phyloP scores from a whole-genome alignment of 2,888 invertebrate genomes.

The Malthinus flaveolus region DNA sequence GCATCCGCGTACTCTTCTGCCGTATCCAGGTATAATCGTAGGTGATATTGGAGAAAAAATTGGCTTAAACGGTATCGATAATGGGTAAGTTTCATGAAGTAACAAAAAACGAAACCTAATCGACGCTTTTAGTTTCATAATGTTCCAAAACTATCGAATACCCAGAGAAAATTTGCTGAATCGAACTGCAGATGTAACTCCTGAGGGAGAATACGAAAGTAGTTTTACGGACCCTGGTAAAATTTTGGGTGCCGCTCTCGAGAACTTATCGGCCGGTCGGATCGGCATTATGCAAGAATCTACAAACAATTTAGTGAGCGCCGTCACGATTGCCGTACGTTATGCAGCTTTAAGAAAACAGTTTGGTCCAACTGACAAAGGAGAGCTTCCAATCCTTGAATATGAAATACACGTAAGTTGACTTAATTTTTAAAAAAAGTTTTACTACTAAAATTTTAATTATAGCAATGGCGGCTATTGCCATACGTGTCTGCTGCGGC shows the following conservation, averaged over 20 bases:
- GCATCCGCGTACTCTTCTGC: conserved; percentile 72
- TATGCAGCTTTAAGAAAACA: conserved; percentile 81
- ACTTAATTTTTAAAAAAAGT: conserved; percentile 15
- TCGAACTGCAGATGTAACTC: conserved; percentile 85
- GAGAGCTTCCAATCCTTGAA: conserved; percentile 78
- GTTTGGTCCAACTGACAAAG: conserved; percentile 61
- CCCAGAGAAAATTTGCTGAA: conserved; percentile 84
- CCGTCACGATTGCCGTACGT: conserved; percentile 74
- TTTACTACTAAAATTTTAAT: conserved; percentile 32
- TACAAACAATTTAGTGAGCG: conserved; percentile 70
- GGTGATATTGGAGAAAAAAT: conserved; percentile 94
- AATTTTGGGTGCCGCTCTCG: conserved; percentile 82
- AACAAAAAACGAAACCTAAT: not conserved
- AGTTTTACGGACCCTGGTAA: conserved; percentile 88
- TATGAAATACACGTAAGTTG: conserved; percentile 75
- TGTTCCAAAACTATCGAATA: conserved; percentile 86
- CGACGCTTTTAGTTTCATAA: conserved; percentile 65
- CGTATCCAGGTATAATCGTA: conserved; percentile 82
- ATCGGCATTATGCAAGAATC: conserved; percentile 73
- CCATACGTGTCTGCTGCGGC: conserved; percentile 74
- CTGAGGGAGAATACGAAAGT: conserved; percentile 85
- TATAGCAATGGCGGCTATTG: conserved; percentile 80
- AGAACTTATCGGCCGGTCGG: conserved; percentile 83
- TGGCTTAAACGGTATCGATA: conserved; percentile 89
- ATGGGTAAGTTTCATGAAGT: conserved; percentile 66